phyloP scores from a whole-genome alignment of 2,113 vertebrate genomes.

The Larimichthys crocea region DNA sequence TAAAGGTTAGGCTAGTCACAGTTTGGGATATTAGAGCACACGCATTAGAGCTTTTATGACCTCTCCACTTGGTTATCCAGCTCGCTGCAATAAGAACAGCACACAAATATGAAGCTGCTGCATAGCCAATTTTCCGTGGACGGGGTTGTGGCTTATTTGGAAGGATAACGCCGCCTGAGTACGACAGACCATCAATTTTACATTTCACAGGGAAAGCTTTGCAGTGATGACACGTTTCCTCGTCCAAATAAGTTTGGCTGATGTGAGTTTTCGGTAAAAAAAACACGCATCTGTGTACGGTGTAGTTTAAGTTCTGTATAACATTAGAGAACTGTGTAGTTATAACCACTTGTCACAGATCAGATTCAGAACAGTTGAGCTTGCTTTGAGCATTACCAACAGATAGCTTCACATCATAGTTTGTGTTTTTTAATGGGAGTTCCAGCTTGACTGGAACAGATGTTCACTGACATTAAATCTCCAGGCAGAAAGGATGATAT shows the following conservation, averaged over 20 bases:
- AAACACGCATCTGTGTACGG: neutral
- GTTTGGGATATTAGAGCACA: neutral
- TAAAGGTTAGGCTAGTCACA: neutral
- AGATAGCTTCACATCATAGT: neutral
- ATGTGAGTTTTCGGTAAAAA: too few species aligned
- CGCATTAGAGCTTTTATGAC: too few species aligned
- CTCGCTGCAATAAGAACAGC: neutral
- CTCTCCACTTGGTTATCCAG: too few species aligned
- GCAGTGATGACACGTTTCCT: neutral
- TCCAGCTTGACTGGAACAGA: constrained; percentile 24
- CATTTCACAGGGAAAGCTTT: too few species aligned
- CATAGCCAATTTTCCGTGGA: neutral
- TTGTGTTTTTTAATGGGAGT: neutral
- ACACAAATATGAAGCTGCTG: neutral
- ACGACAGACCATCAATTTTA: too few species aligned
- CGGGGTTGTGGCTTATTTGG: neutral
- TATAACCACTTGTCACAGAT: constrained; percentile 8
- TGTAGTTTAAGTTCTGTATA: neutral
- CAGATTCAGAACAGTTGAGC: neutral
- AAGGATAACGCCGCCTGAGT: neutral
- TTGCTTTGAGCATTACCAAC: neutral
- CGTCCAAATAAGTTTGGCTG: too few species aligned
- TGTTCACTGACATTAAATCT: constrained; percentile 29
- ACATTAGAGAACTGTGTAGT: neutral
- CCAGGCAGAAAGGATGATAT: constrained; percentile 12